A percentile compares a stretch with the other conserved stretches of the same genome.
phyloP scores from a whole-genome alignment of 2,113 vertebrate genomes.

The Eulemur rufifrons region DNA sequence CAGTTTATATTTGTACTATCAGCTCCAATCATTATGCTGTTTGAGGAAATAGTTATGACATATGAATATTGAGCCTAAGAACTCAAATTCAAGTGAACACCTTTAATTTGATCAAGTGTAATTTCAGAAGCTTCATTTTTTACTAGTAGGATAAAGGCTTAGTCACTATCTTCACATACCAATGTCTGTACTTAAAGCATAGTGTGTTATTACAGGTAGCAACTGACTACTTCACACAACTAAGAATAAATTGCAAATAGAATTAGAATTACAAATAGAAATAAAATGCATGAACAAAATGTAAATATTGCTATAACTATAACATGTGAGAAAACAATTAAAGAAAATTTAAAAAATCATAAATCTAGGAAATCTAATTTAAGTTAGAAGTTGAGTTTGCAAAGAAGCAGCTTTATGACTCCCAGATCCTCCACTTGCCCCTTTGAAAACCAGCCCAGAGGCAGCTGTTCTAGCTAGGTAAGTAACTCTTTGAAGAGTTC shows the following conservation, averaged over 20 bases:
- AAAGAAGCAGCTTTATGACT: neutral
- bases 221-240: neutral
- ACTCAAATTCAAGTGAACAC: slow-evolving; percentile 32
- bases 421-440: fast-evolving
- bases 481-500: neutral
- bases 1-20: slow-evolving; percentile 1
- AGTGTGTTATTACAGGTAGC: neutral
- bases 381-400: neutral
- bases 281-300: neutral
- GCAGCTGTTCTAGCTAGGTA: neutral
- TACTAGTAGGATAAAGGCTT: neutral
- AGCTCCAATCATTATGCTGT: slow-evolving; percentile 12
- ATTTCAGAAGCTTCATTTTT: slow-evolving; percentile 43
- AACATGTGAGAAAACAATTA: neutral
- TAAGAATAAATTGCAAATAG: neutral
- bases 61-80: neutral
- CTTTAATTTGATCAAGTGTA: slow-evolving; percentile 48
- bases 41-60: slow-evolving; percentile 7
- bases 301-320: neutral
- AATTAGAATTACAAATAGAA: slow-evolving; percentile 42
- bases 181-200: neutral
- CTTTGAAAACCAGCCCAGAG: neutral
- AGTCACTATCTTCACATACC: neutral
- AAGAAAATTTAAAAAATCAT: neutral
- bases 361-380: neutral